Evolutionary conservation across 2,888 invertebrate genomes (phyloP), one percentile per base, ranked within the genome.

Genomic region (Beris chalybata): DNA sequence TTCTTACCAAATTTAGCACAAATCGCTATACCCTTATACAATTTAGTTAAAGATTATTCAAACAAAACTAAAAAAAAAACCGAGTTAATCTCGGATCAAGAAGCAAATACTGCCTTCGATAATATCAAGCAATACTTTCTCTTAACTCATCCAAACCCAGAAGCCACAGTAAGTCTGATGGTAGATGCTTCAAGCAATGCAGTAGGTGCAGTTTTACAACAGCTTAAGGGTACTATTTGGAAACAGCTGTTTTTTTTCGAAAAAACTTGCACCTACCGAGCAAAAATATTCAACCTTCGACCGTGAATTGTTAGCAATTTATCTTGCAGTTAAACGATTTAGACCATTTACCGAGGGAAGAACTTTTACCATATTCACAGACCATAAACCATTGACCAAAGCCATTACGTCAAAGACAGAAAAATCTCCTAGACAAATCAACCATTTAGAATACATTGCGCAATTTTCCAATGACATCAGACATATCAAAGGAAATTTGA

Each of bases 201-300:
- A 4, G 73, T 79, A 4, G 79, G 79, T 1, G 78, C 77, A 0
- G 76, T 74, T 0, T 64, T 81, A 6, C 77, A 81, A 61, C 79
- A 79, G 64, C 22, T 22, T 22, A 3, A 22, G 3, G 22, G 3
- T 3, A 22, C 22, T 22, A 15, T 58, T 1, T 78, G 76, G 76
- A 66, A 77, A 70, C 78, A 78, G 0, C 64, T 79, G 9, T 74
- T 79, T 77, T 65, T 78, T 75, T 64, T 77, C 76, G 0, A 70
- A 70, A 54, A 76, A 76, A 32, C 67, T 79, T 2, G 71, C 66
- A 30, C 65, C 73, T 0, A 64, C 76, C 0, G 74, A 80, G 66
- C 55, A 32, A 9, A 77, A 75, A 6, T 75, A 78, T 1, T 80
- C 77, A 22, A 22, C 22, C 57, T 68, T 72, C 31, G 74, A 76